A percentile compares a stretch with the other conserved stretches of the same genome.
Evolutionary conservation across 1,140 invertebrate genomes (phyloP).

Genomic region (Daktulosphaira vitifoliae): DNA sequence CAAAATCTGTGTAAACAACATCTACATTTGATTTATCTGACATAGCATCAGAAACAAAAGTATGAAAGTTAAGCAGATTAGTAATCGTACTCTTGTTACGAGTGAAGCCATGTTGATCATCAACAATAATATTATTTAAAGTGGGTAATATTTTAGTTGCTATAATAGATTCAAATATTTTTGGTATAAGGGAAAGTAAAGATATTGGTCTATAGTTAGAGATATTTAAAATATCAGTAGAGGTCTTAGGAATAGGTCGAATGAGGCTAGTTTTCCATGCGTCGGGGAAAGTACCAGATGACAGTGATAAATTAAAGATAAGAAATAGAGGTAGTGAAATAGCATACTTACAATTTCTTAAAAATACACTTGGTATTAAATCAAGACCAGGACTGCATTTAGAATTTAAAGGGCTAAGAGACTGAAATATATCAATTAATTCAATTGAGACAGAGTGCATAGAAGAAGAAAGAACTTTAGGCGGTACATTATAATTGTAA

Average conservation of each 20-base stretch:
- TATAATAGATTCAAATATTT: conserved; percentile 11
- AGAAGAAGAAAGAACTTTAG: not conserved
- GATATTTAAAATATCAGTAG: not conserved
- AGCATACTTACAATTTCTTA: conserved; percentile 1
- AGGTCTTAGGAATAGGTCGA: conserved; percentile 7
- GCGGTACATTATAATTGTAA: not conserved
- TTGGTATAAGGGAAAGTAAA: conserved; percentile 4
- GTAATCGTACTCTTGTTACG: not conserved
- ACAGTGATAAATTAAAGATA: conserved; percentile 12
- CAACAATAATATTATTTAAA: not conserved
- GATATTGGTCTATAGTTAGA: conserved; percentile 6
- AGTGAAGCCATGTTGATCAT: not conserved
- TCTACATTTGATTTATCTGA: not conserved
- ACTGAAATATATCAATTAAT: not conserved
- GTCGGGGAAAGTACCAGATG: conserved; percentile 3
- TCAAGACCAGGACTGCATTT: conserved; percentile 6
- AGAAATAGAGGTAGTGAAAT: not conserved
- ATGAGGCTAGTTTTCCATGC: conserved; percentile 16
- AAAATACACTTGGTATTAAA: not conserved
- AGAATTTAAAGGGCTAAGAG: not conserved
- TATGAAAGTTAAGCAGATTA: not conserved
- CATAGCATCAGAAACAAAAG: not conserved
- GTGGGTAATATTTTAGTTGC: not conserved
- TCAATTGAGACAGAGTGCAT: not conserved
- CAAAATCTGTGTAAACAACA: not conserved